phyloP scores from a whole-genome alignment of 2,797 vertebrate species.

The Odontamblyopus rebecca region DNA sequence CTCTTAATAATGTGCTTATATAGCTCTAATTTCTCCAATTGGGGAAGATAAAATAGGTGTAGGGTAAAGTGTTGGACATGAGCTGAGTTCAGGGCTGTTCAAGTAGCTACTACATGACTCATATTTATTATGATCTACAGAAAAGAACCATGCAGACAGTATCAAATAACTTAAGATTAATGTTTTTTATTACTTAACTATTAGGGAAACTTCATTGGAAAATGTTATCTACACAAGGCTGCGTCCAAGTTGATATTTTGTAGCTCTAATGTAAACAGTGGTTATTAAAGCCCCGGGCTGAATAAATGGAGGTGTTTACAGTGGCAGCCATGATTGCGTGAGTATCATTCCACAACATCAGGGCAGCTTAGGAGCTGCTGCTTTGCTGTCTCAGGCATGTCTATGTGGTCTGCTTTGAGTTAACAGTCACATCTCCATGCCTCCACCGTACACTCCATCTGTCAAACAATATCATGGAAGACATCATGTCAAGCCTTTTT shows the following conservation, averaged over 20 bases:
- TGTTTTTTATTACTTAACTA: slow-evolving; percentile 36
- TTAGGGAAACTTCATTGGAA: slow-evolving; percentile 37
- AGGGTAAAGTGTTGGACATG: slow-evolving; percentile 18
- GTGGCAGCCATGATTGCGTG: slow-evolving; percentile 40
- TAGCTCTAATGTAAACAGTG: slow-evolving; percentile 45
- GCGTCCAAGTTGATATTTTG: slow-evolving; percentile 36
- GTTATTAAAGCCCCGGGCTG: slow-evolving; percentile 39
- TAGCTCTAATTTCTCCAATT: slow-evolving; percentile 43
- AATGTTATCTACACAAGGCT: slow-evolving; percentile 24
- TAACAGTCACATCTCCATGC: slow-evolving; percentile 32
- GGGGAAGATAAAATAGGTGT: slow-evolving; percentile 48
- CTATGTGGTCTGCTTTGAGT: slow-evolving; percentile 27
- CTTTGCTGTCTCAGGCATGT: slow-evolving; percentile 26
- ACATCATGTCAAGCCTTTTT: slow-evolving; percentile 49
- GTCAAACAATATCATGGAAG: slow-evolving; percentile 37
- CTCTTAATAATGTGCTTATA: slow-evolving; percentile 45
- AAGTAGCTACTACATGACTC: slow-evolving; percentile 14
- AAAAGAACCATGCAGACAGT: slow-evolving; percentile 4
- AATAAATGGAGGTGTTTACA: slow-evolving; percentile 25
- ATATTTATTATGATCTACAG: slow-evolving; percentile 10
- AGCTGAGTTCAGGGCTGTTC: slow-evolving; percentile 35
- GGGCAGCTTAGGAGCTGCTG: slow-evolving; percentile 40
- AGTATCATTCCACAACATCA: slow-evolving; percentile 42
- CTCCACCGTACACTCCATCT: slow-evolving; percentile 22
- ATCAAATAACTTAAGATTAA: slow-evolving; percentile 29